Conservation (phyloP, 2,888 invertebrate species). For the Ramazzottius varieornatus region DNA sequence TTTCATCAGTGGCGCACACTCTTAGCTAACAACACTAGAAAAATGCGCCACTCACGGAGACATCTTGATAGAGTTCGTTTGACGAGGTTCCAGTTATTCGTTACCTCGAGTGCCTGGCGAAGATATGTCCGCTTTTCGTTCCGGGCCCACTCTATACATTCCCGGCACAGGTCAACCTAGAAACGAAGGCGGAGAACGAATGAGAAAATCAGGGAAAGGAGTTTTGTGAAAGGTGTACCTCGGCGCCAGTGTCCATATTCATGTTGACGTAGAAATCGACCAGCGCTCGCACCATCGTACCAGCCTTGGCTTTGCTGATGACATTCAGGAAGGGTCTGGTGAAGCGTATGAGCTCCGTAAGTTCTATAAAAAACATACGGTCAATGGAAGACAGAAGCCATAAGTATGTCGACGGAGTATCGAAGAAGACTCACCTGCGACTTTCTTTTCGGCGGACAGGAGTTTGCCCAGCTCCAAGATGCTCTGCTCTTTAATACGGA, state of each 20-base stretch:
- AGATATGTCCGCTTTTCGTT: constrained; percentile 87
- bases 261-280: constrained; percentile 91
- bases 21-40: too few species aligned
- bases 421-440: constrained; percentile 31
- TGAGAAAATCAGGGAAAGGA: not conserved
- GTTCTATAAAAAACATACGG: constrained; percentile 21
- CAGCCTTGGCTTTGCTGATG: constrained; percentile 96
- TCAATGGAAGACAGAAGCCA: too few species aligned
- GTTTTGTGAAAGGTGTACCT: constrained; percentile 28
- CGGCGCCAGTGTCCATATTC: constrained; percentile 81
- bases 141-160: constrained; percentile 98
- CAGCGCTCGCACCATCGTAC: constrained; percentile 78
- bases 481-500: constrained; percentile 69
- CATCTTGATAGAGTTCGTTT: too few species aligned
- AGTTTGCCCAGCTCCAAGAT: constrained; percentile 72
- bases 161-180: constrained; percentile 32
- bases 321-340: constrained; percentile 76
- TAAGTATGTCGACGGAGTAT: not conserved
- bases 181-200: constrained; percentile 5
- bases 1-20: too few species aligned
- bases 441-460: constrained; percentile 61
- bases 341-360: constrained; percentile 53
- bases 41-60: too few species aligned
- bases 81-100: too few species aligned
- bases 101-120: constrained; percentile 64